Evolutionary conservation across 2,888 invertebrate genomes (phyloP), one percentile per base, ranked within the genome.

Genomic region (Leptopilina myrica): DNA sequence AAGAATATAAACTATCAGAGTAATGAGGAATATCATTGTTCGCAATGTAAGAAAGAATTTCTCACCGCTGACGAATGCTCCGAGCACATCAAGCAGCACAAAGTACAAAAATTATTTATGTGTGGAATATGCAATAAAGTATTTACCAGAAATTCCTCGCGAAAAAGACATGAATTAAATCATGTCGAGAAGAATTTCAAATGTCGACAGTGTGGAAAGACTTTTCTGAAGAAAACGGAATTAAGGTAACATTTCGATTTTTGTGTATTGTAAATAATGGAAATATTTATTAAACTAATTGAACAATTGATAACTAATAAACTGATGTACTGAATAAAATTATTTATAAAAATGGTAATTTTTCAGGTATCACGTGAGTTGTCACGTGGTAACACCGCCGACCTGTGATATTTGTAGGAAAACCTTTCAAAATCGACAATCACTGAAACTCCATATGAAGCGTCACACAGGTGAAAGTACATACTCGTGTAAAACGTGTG

Each of bases 381-480:
- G 84, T 0, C 89, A 90, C 76, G 79, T 82, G 3, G 80, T 83
- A 5, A 75, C 79, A 2, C 83, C 84, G 43, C 84, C 88, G 4
- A 84, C 79, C 0, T 90, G 90, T 79, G 82, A 83, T 2, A 79
- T 84, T n/a, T 91, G 91, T 78, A 81, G 87, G 20, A 90, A 90
- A 75, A 79, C 80, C 4, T 90, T 90, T 75, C 87, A 86, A 5
- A 90, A 88, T 75, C 65, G 85, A 6, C 87, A 87, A 15, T 88
- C 89, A 3, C 85, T 87, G 65, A 89, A 87, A 77, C 88, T 87
- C 80, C 91, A 91, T 56, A 78, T 84, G 76, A 90, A 88, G 79
- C 81, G 90, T 7, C 91, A 91, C 77, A 86, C 85, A 8, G 84
- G 86, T 49, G 88, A 88, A 3, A 88, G 85, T 46, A 86, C 87